Evolutionary conservation across 92 coral and sea anemone species (phyloP).

Genomic region (Desmophyllum pertusum): DNA sequence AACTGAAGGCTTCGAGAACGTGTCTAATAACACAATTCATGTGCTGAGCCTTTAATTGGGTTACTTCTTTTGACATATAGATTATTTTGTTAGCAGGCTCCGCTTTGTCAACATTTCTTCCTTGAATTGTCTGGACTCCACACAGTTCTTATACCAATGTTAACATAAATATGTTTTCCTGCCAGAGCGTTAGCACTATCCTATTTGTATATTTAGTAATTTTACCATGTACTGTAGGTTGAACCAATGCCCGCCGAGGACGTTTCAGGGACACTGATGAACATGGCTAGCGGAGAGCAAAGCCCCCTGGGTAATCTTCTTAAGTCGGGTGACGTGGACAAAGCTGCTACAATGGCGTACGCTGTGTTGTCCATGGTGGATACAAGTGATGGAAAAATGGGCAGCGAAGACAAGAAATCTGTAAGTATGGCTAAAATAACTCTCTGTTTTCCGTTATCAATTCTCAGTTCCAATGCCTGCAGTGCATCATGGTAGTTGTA

Average conservation of each 20-base stretch:
- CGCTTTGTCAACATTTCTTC: too few species aligned
- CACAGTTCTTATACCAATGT: too few species aligned
- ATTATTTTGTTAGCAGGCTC: too few species aligned
- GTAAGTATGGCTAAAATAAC: slow-evolving; percentile 56
- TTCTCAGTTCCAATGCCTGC: neutral
- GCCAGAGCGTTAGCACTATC: too few species aligned
- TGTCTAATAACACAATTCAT: too few species aligned
- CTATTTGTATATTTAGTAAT: too few species aligned
- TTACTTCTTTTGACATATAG: too few species aligned
- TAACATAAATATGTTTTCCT: too few species aligned
- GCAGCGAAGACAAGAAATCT: slow-evolving; percentile 61
- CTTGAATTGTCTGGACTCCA: too few species aligned
- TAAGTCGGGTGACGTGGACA: slow-evolving; percentile 71
- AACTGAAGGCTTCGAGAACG: too few species aligned
- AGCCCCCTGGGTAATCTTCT: slow-evolving; percentile 73
- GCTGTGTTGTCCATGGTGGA: slow-evolving; percentile 86
- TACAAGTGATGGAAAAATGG: slow-evolving; percentile 61
- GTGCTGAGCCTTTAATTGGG: too few species aligned
- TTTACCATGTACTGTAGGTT: slow-evolving; percentile 44
- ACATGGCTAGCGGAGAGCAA: slow-evolving; percentile 65
- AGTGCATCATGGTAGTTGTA: too few species aligned
- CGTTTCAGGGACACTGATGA: slow-evolving; percentile 63
- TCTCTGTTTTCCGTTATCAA: neutral
- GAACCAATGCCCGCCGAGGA: slow-evolving; percentile 64
- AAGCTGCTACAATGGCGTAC: slow-evolving; percentile 89